Evolutionary conservation across 1,140 invertebrate species (phyloP).

Genomic region (Nephotettix cincticeps): DNA sequence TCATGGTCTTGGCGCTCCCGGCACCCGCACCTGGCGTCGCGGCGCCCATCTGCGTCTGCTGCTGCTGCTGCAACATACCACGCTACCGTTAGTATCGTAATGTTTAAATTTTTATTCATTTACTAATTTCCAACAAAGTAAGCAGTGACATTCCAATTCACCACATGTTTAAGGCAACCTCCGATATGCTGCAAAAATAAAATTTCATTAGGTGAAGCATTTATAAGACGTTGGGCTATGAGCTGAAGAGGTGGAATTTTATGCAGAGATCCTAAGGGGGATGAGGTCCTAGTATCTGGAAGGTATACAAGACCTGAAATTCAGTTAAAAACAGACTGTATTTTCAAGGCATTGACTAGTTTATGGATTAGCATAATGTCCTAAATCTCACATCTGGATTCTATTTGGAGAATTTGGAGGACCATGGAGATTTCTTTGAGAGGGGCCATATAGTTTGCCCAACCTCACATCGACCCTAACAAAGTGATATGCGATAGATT

Average conservation of each 20-base stretch:
- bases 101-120: not conserved
- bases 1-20: not conserved
- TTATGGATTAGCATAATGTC: no score
- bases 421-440: no score
- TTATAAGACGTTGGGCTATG: not conserved
- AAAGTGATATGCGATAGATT: no score
- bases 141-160: not conserved
- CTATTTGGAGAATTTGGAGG: no score
- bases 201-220: not conserved
- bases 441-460: no score
- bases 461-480: no score
- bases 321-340: no score
- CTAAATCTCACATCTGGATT: no score
- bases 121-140: not conserved
- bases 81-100: not conserved
- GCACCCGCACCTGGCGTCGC: not conserved
- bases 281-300: no score
- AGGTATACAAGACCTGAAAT: no score
- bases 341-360: no score
- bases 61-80: not conserved
- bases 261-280: no score
- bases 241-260: not conserved
- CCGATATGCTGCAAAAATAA: not conserved
- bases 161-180: not conserved
- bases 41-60: not conserved